Base-by-base conservation (phyloP, 2,797 vertebrate genomes). In the Spizella passerina region DNA sequence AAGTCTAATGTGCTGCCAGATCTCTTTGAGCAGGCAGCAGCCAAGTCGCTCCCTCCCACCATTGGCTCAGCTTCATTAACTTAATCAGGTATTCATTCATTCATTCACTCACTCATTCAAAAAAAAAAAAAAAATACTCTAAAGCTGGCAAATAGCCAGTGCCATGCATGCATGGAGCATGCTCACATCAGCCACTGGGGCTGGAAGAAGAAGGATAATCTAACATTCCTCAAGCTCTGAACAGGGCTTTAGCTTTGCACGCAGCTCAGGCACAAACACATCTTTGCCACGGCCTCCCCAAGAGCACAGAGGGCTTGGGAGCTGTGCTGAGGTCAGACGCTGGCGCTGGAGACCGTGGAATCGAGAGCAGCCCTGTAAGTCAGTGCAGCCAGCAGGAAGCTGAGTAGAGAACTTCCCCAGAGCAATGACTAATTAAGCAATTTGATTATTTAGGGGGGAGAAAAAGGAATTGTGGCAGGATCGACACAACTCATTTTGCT, bases 51-150 rank as follows among this genome's bases (percentile, higher is more conserved):
- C 98, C 98, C 98, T 98, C 98, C 98, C 94, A 94, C 72, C 96
- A 97, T 97, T 98, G 97, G 98, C 98, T 98, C 98, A 88, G 98
- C 97, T 96, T 97, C 97, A 98, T 98, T 98, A 98, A 98, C 97
- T 98, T 98, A 98, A 99, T 99, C 98, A 99, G 98, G 98, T 98
- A 98, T 98, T 99, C 98, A 99, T 99, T 99, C 98, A 99, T 95
- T 95, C 95, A 99, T 65, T 94, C 96, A 98, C 97, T 98, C 98
- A 98, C 98, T 98, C 98, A 98, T 98, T 98, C 98, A 93, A 77
- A 86, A 92, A 82, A 98, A 82, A 43, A 43, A 44, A 97, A 90
- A 70, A 60, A 32, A 41, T 64, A 97, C 97, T 97, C 93, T 96
- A 96, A 97, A 97, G 93, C 97, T 98, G 98, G 98, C 98, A 96